Base-by-base conservation (phyloP, 2,888 invertebrate species). In the Teleogryllus oceanicus region DNA sequence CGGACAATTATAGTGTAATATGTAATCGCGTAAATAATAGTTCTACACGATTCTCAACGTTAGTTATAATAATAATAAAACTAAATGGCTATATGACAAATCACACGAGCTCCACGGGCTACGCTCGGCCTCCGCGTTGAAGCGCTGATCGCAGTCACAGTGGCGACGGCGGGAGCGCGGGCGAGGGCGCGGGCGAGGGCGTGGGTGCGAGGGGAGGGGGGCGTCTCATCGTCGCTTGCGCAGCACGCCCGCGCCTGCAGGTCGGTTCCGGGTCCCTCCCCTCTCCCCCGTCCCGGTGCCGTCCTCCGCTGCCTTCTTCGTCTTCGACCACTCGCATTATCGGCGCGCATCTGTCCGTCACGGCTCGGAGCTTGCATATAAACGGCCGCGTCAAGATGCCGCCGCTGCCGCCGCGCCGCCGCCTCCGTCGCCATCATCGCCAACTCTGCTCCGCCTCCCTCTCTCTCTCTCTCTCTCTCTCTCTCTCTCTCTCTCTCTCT, bases 201-300 rank as follows among this genome's bases (percentile, higher is more conserved):
- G n/a, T 8, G 13, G 1, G 13, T 16, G 62, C 16, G 2, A 3
- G 62, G 3, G 62, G 62, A 13, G 62, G 16, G 13, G 62, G 62
- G 62, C 3, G 62, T 11, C 16, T 13, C 16, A 62, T 8, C 4
- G 62, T 62, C 13, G 13, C 62, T 18, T 18, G 62, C 62, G 62
- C 62, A 18, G 62, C 62, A 13, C 62, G 62, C 62, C 79, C 76
- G 16, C 62, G 62, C 62, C 79, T 76, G 62, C 78, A 78, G 49
- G 74, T 24, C 74, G 79, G 51, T 62, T 79, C 77, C 79, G 77
- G 79, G 79, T 82, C 83, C 82, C 84, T 83, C 83, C 83, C 84
- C 85, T 84, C 82, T 84, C 83, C 83, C 83, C 84, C 85, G 84
- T 76, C 62, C 79, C 79, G 77, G 79, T 62, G 82, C 83, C 82